Evolutionary conservation across 2,888 invertebrate genomes (phyloP), one percentile per base, ranked within the genome.

Genomic region (Cosmia trapezina): DNA sequence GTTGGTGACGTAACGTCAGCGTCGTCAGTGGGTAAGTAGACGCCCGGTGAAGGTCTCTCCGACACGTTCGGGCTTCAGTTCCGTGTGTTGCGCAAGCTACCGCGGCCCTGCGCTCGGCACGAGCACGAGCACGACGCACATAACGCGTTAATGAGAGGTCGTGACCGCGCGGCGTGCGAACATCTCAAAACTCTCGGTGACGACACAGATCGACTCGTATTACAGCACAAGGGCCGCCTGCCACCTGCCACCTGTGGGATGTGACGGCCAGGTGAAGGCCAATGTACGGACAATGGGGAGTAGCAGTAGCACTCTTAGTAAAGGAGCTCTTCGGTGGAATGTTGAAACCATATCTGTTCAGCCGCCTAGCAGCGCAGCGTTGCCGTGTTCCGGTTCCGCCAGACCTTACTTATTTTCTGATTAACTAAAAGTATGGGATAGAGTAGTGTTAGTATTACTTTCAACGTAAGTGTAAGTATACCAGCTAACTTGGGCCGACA

Each of bases 21-120:
- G 54, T 53, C 82, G 76, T 68, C 68, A 63, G 59, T 65, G 45
- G 70, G 68, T 51, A 61, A 68, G 61, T 60, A 62, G 68, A 81
- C 65, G 47, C 11, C 67, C 41, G 54, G 72, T 69, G 75, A 75
- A 83, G 83, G 83, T 81, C 81, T 59, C 73, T 11, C 45, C n/a
- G n/a, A 49, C 37, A 45, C 51, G 62, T 53, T 45, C 45, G 45
- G 28, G 70, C 67, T 68, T 59, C 61, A 63, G 66, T 71, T 81
- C 72, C 78, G 82, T 22, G 56, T 68, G 53, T 80, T 80, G 74
- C 80, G 80, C 37, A 66, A 70, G n/a, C 33, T 17, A 41, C 5
- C 59, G 74, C 64, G 75, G 69, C 81, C 69, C 76, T 59, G 69
- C 51, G 57, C 33, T 19, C 66, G 22, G 22, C 67, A 71, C 73